A percentile compares a stretch with the other conserved stretches of the same genome.
Conservation (phyloP, 2,888 invertebrate species). For the Drosophila antonietae region DNA sequence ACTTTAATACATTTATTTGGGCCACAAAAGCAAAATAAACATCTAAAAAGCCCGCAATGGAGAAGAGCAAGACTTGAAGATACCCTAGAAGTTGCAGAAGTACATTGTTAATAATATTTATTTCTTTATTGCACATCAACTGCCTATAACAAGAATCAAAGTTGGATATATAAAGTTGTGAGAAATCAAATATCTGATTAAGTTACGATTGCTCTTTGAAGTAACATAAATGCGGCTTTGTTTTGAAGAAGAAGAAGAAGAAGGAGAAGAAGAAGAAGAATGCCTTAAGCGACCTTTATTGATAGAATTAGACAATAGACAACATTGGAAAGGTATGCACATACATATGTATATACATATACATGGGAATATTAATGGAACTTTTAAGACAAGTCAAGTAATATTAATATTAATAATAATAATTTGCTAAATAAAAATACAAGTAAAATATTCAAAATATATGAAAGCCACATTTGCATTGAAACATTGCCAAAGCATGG, state of each 20-base stretch:
- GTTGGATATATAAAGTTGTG: too few relatives aligned
- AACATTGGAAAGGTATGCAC: neutral
- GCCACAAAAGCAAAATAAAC: constrained; percentile 62
- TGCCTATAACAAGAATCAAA: too few relatives aligned
- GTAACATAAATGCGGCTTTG: too few relatives aligned
- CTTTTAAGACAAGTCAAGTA: too few relatives aligned
- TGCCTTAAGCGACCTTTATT: too few relatives aligned
- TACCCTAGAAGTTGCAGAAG: constrained; percentile 5
- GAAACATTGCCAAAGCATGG: neutral
- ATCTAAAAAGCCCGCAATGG: neutral
- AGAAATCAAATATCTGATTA: too few relatives aligned
- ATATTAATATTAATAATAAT: too few relatives aligned
- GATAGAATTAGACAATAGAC: too few relatives aligned
- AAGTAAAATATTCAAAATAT: neutral
- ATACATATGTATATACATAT: neutral
- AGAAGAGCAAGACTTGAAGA: neutral
- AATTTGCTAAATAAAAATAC: neutral
- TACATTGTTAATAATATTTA: too few relatives aligned
- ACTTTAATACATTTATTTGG: constrained; percentile 82
- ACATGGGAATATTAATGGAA: neutral
- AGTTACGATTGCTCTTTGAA: too few relatives aligned
- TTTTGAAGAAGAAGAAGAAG: too few relatives aligned
- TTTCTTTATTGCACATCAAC: neutral
- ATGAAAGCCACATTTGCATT: neutral
- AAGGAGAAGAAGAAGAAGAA: too few relatives aligned